These are phyloP conservation scores for Scelioninae gen. 1 DNA, from an alignment of 2,888 invertebrate genomes.

Conservation along the genomic window DNA sequence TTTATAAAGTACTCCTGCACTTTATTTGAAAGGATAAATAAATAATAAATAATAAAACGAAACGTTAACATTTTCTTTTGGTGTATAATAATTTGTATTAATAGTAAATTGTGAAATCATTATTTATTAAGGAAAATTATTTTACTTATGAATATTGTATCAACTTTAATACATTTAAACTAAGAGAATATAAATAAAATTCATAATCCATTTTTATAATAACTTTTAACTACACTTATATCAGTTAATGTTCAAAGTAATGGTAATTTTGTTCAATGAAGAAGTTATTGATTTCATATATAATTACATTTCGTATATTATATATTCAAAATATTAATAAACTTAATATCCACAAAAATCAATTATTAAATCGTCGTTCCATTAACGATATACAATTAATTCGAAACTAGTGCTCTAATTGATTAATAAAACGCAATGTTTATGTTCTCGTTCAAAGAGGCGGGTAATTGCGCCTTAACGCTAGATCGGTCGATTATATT, in stretches of 20 bases:
- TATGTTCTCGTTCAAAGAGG: background rate
- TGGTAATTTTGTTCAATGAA: background rate
- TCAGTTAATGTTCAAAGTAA: too few relatives aligned
- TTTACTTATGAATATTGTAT: too few relatives aligned
- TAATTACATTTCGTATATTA: background rate
- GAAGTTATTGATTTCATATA: background rate
- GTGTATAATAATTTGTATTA: background rate
- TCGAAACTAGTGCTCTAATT: background rate
- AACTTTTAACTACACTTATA: too few relatives aligned
- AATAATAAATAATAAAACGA: background rate
- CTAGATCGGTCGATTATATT: slow-evolving; percentile 18
- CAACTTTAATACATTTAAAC: too few relatives aligned
- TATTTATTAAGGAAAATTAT: too few relatives aligned
- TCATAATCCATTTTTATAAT: too few relatives aligned
- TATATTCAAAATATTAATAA: background rate
- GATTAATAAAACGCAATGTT: slow-evolving; percentile 22
- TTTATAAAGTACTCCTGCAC: slow-evolving; percentile 9
- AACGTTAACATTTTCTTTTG: background rate
- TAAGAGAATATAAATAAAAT: too few relatives aligned
- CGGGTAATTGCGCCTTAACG: slow-evolving; percentile 6
- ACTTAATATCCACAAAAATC: background rate
- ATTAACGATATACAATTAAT: background rate
- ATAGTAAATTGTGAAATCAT: too few relatives aligned
- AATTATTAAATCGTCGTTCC: background rate
- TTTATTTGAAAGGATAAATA: background rate